Base-by-base conservation (phyloP, 2,888 invertebrate genomes). In the Cyclophora albipunctata region DNA sequence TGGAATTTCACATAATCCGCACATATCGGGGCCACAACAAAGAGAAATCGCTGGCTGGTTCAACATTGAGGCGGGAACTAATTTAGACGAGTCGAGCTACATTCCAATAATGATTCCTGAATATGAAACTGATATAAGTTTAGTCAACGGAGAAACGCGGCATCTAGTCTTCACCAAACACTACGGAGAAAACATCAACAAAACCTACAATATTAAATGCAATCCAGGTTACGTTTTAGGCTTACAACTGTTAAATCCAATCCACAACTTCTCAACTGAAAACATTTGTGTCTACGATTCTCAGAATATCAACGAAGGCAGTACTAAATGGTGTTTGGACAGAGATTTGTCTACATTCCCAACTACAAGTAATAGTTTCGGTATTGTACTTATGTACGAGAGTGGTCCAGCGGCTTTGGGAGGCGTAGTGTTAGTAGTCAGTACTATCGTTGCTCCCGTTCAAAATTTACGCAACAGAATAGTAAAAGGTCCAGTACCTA, bases 21-120 rank as follows among this genome's bases (percentile, higher is more conserved):
- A 94, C 42, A 89, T 98, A 54, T 92, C 95, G 1, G 92, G 94
- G 1, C 79, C 92, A 2, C 94, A 96, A 69, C 98, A 98, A 78
- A 90, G 96, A 71, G 98, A 98, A 86, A 90, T 98, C 47, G 94
- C 97, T 1, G 97, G 97, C 4, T 98, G 98, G 98, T 96, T 97
- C 66, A 91, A 91, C 60, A 91, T 92, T 70, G 92, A 93, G 40
- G 85, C 90, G 1, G 93, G 93, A 57, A 90, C 91, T 51, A 91
- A 91, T 59, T 82, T 90, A 53, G 90, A 91, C 43, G 94, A 94
- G 66, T 91, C 92, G 0, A 92, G 92, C 64, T 95, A 95, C 67
- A 91, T 91, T 56, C 95, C 96, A 0, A 92, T 94, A 47, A 81
- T 91, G 55, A 84, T 97, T 51, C 96, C 96, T 0, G 88, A 91